These are phyloP conservation scores for Aplidium turbinatum DNA, from an alignment of 23 tunicate species.

Conservation along the genomic window DNA sequence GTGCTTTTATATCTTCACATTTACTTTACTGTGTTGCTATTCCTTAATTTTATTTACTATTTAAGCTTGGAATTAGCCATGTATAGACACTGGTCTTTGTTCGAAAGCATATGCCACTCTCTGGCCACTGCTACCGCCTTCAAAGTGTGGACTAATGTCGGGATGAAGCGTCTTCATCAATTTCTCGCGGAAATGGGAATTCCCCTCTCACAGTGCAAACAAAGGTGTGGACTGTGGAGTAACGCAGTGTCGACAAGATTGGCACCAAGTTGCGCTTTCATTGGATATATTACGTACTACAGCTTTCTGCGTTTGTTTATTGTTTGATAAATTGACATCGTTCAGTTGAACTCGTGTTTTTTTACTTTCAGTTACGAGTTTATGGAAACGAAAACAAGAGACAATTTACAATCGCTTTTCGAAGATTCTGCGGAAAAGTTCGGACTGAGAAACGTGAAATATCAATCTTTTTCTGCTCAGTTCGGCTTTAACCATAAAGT, in stretches of 20 bases:
- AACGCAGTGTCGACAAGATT: too few relatives aligned
- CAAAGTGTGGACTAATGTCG: constrained; percentile 87
- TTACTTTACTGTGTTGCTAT: too few relatives aligned
- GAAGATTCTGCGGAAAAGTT: constrained; percentile 92
- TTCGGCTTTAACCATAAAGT: constrained; percentile 75
- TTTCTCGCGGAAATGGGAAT: constrained; percentile 97
- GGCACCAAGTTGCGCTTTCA: too few relatives aligned
- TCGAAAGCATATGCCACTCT: constrained; percentile 84
- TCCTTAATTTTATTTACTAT: constrained; percentile 1
- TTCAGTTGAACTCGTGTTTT: too few relatives aligned
- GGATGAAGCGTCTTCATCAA: constrained; percentile 74
- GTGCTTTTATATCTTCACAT: too few relatives aligned
- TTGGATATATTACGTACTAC: too few relatives aligned
- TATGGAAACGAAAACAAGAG: constrained; percentile 85
- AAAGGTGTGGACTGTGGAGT: too few relatives aligned
- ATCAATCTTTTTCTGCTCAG: constrained; percentile 82
- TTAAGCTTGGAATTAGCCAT: constrained; percentile 71
- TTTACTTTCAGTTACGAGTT: constrained; percentile 52
- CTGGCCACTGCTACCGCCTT: constrained; percentile 66
- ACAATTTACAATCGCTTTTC: constrained; percentile 58
- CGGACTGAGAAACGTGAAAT: constrained; percentile 67
- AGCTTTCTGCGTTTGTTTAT: too few relatives aligned
- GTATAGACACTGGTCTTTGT: constrained; percentile 92
- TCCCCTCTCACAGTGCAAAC: constrained; percentile 77
- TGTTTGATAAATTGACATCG: too few relatives aligned